Evolutionary conservation across 1,140 invertebrate species (phyloP).

Genomic region (Drosophila obscura): DNA sequence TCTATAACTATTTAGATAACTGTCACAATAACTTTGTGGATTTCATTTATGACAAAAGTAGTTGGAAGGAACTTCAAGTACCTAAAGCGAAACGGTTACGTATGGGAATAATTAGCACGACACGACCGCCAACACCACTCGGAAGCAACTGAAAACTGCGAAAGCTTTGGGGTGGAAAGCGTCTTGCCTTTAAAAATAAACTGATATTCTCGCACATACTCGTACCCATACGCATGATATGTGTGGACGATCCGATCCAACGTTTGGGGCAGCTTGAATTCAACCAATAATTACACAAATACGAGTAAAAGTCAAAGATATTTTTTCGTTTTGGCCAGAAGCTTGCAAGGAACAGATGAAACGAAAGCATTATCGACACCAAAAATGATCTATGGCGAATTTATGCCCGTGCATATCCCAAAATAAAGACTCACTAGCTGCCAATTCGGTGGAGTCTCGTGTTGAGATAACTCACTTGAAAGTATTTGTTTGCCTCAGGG

Average conservation of each 20-base stretch:
- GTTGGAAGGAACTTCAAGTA: conserved; percentile 39
- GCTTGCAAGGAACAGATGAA: conserved; percentile 1
- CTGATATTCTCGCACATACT: conserved; percentile 60
- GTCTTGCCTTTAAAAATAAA: conserved; percentile 78
- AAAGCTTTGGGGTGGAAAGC: conserved; percentile 76
- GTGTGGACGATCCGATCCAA: conserved; percentile 65
- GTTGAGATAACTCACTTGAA: conserved; percentile 88
- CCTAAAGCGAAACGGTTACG: conserved; percentile 67
- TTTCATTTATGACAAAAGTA: conserved; percentile 12
- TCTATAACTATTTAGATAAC: background rate
- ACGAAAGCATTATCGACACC: background rate
- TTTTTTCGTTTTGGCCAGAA: background rate
- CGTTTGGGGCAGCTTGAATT: conserved; percentile 24
- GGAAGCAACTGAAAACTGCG: conserved; percentile 76
- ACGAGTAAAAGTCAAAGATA: background rate
- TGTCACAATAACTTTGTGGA: background rate
- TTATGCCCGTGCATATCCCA: background rate
- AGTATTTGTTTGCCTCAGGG: conserved; percentile 89
- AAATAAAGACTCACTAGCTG: too few species aligned
- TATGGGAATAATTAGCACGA: conserved; percentile 73
- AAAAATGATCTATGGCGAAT: too few species aligned
- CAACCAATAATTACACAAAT: conserved; percentile 25
- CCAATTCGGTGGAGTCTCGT: background rate
- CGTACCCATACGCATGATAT: conserved; percentile 56
- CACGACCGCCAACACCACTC: conserved; percentile 80